Conservation (phyloP, 2,888 invertebrate genomes). For the Trileptium ribeirensis region DNA sequence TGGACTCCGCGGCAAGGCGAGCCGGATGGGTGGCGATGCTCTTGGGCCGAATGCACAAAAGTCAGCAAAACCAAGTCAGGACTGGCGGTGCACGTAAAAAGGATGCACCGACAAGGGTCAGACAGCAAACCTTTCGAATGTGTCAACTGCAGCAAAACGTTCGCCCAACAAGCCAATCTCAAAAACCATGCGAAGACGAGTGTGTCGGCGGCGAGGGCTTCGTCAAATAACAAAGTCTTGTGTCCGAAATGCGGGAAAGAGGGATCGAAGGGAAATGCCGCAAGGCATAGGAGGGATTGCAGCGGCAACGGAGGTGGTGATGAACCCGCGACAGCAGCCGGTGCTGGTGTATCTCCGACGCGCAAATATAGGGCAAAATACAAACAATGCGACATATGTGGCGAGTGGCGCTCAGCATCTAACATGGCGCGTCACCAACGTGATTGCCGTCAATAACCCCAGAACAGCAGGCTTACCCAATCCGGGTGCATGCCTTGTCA, state of each 20-base stretch:
- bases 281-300: background rate
- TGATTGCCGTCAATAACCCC: too few relatives aligned
- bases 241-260: conserved; percentile 1
- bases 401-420: too few relatives aligned
- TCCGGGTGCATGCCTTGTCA: too few relatives aligned
- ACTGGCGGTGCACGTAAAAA: background rate
- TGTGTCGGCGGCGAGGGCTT: background rate
- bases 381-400: too few relatives aligned
- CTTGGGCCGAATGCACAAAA: background rate
- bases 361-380: too few relatives aligned
- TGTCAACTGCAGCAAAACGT: background rate
- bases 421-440: too few relatives aligned
- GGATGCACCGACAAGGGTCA: background rate
- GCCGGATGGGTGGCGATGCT: background rate
- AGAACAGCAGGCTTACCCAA: too few relatives aligned
- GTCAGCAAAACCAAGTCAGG: background rate
- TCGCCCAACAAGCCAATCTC: conserved; percentile 1
- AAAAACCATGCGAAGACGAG: background rate
- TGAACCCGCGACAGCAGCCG: too few relatives aligned
- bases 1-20: background rate
- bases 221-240: background rate
- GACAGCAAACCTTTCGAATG: background rate
- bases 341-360: too few relatives aligned
- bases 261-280: background rate
- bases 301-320: too few relatives aligned